Percentiles rank a stretch among this genome's conserved stretches.
phyloP scores from a whole-genome alignment of 92 coral and sea anemone genomes.

The Bergia sp. region DNA sequence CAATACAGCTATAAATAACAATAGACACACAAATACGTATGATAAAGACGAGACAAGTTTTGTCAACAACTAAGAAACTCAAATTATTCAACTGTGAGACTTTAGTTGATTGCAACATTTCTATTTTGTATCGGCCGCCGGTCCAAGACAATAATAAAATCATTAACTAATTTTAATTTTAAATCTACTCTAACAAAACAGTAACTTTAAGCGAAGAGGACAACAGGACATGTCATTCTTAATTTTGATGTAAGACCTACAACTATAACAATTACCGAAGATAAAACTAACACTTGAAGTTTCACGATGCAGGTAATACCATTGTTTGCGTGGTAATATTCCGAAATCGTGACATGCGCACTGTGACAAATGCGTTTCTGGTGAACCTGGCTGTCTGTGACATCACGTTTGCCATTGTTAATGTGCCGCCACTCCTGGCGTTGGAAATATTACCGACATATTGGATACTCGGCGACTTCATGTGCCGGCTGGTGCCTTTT shows the following conservation, averaged over 20 bases:
- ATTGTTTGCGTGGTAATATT: conserved; percentile 85
- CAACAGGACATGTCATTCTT: background rate
- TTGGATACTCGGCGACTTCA: conserved; percentile 80
- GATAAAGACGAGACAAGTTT: too few relatives aligned
- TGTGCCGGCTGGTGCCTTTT: conserved; percentile 65
- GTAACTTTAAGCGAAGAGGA: background rate
- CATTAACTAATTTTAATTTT: too few relatives aligned
- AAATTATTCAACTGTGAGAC: too few relatives aligned
- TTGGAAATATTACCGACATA: conserved; percentile 51
- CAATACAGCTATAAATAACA: too few relatives aligned
- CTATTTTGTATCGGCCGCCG: too few relatives aligned
- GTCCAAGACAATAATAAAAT: too few relatives aligned
- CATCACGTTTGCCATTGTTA: conserved; percentile 71
- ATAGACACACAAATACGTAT: too few relatives aligned
- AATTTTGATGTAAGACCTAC: background rate
- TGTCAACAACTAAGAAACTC: too few relatives aligned
- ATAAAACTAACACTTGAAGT: background rate
- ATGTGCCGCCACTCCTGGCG: conserved; percentile 74
- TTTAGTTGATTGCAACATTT: too few relatives aligned
- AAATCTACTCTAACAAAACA: too few relatives aligned
- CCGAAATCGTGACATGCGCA: conserved; percentile 86
- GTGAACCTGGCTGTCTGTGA: conserved; percentile 89
- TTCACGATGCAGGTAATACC: conserved; percentile 62
- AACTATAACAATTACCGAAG: background rate
- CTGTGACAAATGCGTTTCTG: conserved; percentile 86